Evolutionary conservation across 2,113 vertebrate species (phyloP), one percentile per base, ranked within the genome.

Genomic region (Kryptolebias marmoratus): DNA sequence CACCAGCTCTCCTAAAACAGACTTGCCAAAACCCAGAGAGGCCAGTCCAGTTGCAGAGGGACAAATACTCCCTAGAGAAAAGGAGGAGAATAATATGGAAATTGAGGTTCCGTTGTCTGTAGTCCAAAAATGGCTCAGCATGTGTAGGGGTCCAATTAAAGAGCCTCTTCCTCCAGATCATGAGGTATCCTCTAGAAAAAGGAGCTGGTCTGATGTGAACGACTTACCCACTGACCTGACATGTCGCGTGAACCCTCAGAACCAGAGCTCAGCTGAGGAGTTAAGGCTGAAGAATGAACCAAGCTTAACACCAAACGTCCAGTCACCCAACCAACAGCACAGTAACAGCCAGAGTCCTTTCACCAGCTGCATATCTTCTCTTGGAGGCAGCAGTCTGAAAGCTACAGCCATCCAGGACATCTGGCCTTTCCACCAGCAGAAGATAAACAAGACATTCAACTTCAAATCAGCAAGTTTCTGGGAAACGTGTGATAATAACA

Each of bases 61-160:
- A 71, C 62, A 80, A 0, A 0, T 48, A 0, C 68, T 61, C 27
- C 63, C 84, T 15, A 62, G n/a, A 54, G 78, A 84, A 28, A 69
- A 83, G 0, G 64, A 67, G 1, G 47, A 48, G 47, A 48, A 15
- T 48, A 90, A 85, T 48, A 93, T 93, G 92, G 92, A 94, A 70
- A 91, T 94, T 10, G 88, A 94, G 73, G 90, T 94, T 12, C 94
- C 94, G 1, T 64, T 94, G 28, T 88, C 88, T 4, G 49, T 93
- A 53, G 80, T 94, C 28, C 84, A 89, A 1, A 83, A 85, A 48
- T 88, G 87, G 87, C 84, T 94, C 28, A 85, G 54, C 66, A 1
- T 77, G 30, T 84, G 50, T 1, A 81, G 78, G n/a, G 60, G 85
- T 1, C 72, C 79, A 1, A 57, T 27, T 1, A 75, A 77, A 47